These are phyloP conservation scores for Amblyjoppa fuscipennis DNA, from an alignment of 2,888 invertebrate species.

Conservation along the genomic window DNA sequence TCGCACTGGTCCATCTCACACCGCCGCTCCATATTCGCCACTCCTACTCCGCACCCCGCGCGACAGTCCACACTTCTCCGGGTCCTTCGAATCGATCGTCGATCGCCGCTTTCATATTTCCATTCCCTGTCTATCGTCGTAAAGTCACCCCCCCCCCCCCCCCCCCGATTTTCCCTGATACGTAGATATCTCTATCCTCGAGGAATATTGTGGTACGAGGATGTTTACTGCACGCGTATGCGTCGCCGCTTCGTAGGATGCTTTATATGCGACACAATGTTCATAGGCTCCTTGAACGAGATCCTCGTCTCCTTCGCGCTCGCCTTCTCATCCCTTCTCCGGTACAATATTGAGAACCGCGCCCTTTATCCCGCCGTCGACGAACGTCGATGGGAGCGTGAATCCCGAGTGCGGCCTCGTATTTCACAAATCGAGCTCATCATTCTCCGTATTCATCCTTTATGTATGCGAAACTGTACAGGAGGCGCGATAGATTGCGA, in stretches of 20 bases:
- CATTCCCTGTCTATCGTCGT: background rate
- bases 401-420: background rate
- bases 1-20: too few relatives aligned
- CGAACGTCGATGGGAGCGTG: background rate
- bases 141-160: background rate
- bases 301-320: background rate
- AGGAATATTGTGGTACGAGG: background rate
- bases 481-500: background rate
- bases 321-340: background rate
- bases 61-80: too few relatives aligned
- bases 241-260: background rate
- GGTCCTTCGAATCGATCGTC: background rate
- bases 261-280: slow-evolving; percentile 5
- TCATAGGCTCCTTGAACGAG: slow-evolving; percentile 19
- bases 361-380: slow-evolving; percentile 14
- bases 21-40: too few relatives aligned
- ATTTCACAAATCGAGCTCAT: slow-evolving; percentile 40
- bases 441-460: slow-evolving; percentile 16
- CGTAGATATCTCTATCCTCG: background rate
- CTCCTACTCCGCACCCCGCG: too few relatives aligned
- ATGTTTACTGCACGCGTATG: background rate
- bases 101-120: background rate
- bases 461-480: background rate
- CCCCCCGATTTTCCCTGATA: background rate
- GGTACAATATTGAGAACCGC: slow-evolving; percentile 10